phyloP scores from a whole-genome alignment of 1,140 invertebrate genomes.

The Neotoxoptera formosana region DNA sequence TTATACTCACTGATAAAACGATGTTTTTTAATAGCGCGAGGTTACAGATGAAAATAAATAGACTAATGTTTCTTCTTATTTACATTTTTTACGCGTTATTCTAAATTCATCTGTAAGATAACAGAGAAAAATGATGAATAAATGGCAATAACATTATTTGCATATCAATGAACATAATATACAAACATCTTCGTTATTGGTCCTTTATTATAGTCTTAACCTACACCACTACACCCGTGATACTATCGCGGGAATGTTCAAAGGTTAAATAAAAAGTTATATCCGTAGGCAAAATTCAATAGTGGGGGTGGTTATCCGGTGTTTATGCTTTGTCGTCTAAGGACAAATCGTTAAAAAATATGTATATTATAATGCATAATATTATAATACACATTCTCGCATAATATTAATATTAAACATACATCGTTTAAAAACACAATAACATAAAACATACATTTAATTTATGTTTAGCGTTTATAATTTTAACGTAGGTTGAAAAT shows the following conservation, averaged over 20 bases:
- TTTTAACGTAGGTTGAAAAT: conserved; percentile 2
- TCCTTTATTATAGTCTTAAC: background rate
- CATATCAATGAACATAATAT: conserved; percentile 17
- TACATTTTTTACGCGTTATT: conserved; percentile 36
- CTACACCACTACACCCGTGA: background rate
- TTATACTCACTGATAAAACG: conserved; percentile 17
- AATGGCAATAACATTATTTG: conserved; percentile 29
- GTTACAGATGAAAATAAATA: conserved; percentile 20
- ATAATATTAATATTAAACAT: background rate
- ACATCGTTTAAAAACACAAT: conserved; percentile 14
- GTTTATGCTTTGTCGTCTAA: background rate
- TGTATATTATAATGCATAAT: background rate
- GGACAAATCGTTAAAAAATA: conserved; percentile 2
- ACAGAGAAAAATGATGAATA: conserved; percentile 23
- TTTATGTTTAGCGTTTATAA: background rate
- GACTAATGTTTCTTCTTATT: conserved; percentile 26
- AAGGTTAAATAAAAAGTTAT: conserved; percentile 19
- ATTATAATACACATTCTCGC: background rate
- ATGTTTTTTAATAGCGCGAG: conserved; percentile 13
- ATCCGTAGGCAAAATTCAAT: background rate
- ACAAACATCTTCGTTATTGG: background rate
- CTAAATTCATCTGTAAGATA: conserved; percentile 33
- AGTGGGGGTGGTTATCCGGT: background rate
- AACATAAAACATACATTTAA: conserved; percentile 12
- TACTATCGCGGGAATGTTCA: background rate